These are phyloP conservation scores for Falco concolor DNA, from an alignment of 2,797 vertebrate species.

Conservation along the genomic window DNA sequence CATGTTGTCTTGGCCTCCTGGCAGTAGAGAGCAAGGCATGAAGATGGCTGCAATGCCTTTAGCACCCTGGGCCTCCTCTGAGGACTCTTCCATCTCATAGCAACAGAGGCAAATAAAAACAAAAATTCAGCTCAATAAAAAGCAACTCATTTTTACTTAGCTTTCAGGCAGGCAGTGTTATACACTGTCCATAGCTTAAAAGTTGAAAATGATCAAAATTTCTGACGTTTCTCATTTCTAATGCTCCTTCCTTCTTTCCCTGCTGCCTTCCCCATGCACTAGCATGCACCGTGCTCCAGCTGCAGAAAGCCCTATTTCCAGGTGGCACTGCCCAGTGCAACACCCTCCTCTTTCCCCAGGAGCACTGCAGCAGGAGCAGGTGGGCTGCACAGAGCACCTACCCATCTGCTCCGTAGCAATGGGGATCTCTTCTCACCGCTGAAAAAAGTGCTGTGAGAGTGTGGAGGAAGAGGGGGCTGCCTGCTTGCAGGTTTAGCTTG, in stretches of 20 bases:
- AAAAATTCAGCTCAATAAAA: background rate
- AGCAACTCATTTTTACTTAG: background rate
- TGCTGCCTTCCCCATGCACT: background rate
- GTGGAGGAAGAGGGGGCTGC: background rate
- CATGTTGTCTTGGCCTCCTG: background rate
- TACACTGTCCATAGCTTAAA: accelerated
- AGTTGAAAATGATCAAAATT: background rate
- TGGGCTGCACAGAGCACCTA: accelerated
- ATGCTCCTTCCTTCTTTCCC: background rate
- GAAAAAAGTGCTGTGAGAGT: background rate
- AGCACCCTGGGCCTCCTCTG: background rate
- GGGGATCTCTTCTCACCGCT: background rate
- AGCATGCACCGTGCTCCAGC: accelerated
- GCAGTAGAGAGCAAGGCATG: background rate
- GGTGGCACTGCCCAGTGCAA: background rate
- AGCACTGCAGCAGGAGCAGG: accelerated
- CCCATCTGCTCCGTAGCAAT: accelerated
- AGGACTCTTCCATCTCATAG: background rate
- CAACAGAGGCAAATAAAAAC: background rate
- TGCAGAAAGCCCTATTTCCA: accelerated
- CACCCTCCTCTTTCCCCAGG: background rate
- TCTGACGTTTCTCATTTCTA: background rate
- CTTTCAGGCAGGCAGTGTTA: background rate
- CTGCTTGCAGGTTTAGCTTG: background rate
- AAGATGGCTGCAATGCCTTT: background rate